Evolutionary conservation across 64 coral and sea anemone genomes (phyloP).

Genomic region (Anthopleura sola): DNA sequence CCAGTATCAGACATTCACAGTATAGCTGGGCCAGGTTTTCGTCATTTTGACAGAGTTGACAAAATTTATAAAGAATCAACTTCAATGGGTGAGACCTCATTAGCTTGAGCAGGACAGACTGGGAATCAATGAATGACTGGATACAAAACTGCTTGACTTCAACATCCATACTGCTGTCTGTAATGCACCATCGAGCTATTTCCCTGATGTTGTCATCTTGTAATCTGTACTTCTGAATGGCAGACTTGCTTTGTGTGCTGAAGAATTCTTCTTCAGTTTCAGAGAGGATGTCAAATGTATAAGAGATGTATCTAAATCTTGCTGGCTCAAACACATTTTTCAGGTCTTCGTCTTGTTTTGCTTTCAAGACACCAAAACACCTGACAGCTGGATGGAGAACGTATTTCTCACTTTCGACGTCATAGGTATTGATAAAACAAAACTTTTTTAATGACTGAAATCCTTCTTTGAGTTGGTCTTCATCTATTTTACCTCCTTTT

Average conservation of each 20-base stretch:
- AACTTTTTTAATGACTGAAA: not conserved
- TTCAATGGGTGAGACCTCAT: conserved; percentile 1
- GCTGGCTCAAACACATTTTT: not conserved
- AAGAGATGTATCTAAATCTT: not conserved
- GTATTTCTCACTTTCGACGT: not conserved
- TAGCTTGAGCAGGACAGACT: not conserved
- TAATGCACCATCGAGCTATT: conserved; percentile 14
- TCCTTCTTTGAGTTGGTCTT: not conserved
- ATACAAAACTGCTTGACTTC: not conserved
- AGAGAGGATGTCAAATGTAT: not conserved
- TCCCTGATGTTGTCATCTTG: conserved; percentile 12
- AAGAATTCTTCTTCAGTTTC: conserved; percentile 23
- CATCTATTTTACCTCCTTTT: not conserved
- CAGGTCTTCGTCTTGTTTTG: not conserved
- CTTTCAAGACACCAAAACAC: not conserved
- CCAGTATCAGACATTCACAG: not conserved
- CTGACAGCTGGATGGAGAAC: not conserved
- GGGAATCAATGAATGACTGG: not conserved
- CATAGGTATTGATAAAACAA: not conserved
- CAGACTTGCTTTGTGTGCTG: conserved; percentile 16
- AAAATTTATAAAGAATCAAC: not conserved
- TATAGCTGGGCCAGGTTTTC: not conserved
- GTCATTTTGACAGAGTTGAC: not conserved
- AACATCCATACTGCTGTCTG: not conserved
- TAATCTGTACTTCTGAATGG: conserved; percentile 28